Percentiles rank a stretch among this genome's conserved stretches.
Conservation (phyloP, 2,113 vertebrate genomes). For the Pelecanus crispus region DNA sequence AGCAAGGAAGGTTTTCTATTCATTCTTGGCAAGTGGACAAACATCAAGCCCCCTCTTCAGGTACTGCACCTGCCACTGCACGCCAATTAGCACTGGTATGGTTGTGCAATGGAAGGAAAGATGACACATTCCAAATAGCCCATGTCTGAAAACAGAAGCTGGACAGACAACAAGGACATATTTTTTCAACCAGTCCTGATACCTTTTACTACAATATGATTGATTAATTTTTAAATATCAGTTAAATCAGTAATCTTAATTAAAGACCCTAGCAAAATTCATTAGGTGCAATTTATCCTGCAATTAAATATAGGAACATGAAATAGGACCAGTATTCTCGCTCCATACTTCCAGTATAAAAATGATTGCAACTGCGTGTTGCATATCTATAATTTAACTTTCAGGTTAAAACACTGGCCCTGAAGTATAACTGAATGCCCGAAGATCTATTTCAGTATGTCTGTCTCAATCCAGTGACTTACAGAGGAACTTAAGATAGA, state of each 20-base stretch:
- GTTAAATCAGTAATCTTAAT: neutral
- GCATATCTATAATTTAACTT: neutral
- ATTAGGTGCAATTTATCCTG: neutral
- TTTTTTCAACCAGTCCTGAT: neutral
- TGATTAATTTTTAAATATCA: neutral
- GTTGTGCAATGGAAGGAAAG: neutral
- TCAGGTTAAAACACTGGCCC: neutral
- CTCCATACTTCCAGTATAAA: neutral
- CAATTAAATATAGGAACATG: neutral
- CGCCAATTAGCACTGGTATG: neutral
- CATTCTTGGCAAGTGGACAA: neutral
- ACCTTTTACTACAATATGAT: neutral
- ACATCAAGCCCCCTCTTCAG: neutral
- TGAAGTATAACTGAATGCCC: neutral
- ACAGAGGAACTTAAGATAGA: neutral
- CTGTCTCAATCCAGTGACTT: neutral
- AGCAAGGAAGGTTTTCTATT: neutral
- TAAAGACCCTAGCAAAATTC: neutral
- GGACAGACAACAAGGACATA: neutral
- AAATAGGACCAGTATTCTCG: neutral
- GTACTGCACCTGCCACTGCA: accelerated
- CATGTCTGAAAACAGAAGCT: neutral
- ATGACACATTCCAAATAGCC: neutral
- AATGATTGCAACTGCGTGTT: neutral
- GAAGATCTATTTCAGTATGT: neutral